phyloP scores from a whole-genome alignment of 2,888 invertebrate genomes.

The Parelbella ahira region DNA sequence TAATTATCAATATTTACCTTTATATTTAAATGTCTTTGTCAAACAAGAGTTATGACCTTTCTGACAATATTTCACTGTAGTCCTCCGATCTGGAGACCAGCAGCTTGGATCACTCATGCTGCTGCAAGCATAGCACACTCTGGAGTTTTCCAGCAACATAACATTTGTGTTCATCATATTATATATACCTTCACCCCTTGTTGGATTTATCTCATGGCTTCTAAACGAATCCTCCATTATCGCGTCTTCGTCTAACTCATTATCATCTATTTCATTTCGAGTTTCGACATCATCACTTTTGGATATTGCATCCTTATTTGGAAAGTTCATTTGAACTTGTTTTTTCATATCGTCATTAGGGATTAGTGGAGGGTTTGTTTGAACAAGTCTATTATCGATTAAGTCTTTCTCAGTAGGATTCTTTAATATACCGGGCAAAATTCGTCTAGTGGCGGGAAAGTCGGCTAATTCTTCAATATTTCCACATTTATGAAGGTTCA shows the following conservation, averaged over 20 bases:
- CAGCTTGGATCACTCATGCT: conserved; percentile 52
- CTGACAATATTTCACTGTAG: conserved; percentile 61
- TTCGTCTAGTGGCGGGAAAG: conserved; percentile 8
- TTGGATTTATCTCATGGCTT: conserved; percentile 36
- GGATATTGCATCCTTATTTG: no score
- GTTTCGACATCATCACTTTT: no score
- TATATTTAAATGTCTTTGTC: conserved; percentile 46
- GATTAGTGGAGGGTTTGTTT: background rate
- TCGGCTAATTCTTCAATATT: no score
- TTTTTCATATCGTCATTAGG: no score
- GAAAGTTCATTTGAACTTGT: no score
- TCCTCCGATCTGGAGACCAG: conserved; percentile 48
- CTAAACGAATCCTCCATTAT: conserved; percentile 8
- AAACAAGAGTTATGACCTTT: conserved; percentile 50
- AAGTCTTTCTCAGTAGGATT: background rate
- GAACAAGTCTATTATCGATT: conserved; percentile 5
- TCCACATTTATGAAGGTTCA: no score
- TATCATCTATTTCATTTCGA: no score
- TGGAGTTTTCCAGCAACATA: conserved; percentile 39
- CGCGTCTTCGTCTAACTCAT: no score
- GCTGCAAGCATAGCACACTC: conserved; percentile 62
- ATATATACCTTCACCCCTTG: conserved; percentile 38
- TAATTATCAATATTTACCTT: conserved; percentile 51
- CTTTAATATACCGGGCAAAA: conserved; percentile 11
- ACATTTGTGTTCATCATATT: conserved; percentile 34